These are phyloP conservation scores for Macropodus opercularis DNA, from an alignment of 2,797 vertebrate genomes.

Conservation along the genomic window DNA sequence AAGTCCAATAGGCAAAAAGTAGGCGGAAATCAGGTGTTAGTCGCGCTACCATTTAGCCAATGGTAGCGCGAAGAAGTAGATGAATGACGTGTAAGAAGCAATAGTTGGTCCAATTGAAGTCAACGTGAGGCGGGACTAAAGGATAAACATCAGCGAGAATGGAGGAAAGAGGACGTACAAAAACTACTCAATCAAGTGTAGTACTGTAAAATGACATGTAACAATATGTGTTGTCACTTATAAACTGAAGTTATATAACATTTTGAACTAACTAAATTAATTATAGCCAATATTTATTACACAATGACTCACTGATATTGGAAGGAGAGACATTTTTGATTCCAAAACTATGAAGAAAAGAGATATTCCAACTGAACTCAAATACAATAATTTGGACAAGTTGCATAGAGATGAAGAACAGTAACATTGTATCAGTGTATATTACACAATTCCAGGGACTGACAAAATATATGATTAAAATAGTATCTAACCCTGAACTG, in stretches of 20 bases:
- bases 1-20: not conserved
- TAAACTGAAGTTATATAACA: no score
- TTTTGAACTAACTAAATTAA: no score
- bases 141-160: slow-evolving; percentile 29
- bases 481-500: not conserved
- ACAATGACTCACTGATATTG: no score
- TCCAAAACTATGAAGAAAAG: no score
- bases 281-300: no score
- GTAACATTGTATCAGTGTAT: not conserved
- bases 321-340: no score
- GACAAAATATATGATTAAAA: no score
- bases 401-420: not conserved
- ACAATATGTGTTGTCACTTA: no score
- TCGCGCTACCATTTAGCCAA: slow-evolving; percentile 61
- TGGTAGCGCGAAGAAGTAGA: fast-evolving
- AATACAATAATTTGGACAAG: not conserved
- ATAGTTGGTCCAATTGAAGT: slow-evolving; percentile 17
- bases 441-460: no score
- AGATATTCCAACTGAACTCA: not conserved
- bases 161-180: not conserved
- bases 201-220: no score
- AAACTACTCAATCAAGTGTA: no score
- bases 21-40: not conserved
- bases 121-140: slow-evolving; percentile 10
- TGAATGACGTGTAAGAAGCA: not conserved